These are phyloP conservation scores for Lepeophtheirus salmonis DNA, from an alignment of 1,140 invertebrate species.

Conservation along the genomic window DNA sequence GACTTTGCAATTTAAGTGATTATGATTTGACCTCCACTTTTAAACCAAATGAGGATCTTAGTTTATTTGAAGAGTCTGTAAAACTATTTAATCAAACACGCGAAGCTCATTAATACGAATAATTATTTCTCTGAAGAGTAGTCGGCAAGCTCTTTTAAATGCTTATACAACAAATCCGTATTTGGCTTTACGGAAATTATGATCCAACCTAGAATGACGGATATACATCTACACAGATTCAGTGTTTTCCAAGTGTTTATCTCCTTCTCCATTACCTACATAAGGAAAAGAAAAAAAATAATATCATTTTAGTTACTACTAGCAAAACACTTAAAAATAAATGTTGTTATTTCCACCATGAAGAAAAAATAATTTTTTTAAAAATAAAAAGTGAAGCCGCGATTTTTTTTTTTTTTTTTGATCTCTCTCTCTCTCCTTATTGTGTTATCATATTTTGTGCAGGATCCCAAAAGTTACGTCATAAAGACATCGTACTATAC, in stretches of 20 bases:
- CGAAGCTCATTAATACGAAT: neutral
- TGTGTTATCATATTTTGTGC: no score
- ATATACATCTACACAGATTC: conserved; percentile 4
- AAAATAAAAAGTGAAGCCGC: no score
- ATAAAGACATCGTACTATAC: no score
- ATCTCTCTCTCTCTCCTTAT: no score
- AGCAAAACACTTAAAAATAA: no score
- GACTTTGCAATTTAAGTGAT: neutral
- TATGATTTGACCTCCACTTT: neutral
- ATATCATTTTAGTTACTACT: no score
- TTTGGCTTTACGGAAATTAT: neutral
- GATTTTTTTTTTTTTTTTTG: neutral
- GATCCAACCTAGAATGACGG: conserved; percentile 3
- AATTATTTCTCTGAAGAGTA: neutral
- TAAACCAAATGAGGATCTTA: neutral
- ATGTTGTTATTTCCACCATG: neutral
- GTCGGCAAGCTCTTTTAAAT: neutral
- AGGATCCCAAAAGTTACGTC: no score
- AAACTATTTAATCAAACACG: neutral
- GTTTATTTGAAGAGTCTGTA: neutral
- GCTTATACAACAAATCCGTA: conserved; percentile 7
- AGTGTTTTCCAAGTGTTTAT: conserved; percentile 10
- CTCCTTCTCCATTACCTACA: neutral
- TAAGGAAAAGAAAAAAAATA: neutral
- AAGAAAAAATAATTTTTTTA: neutral